Percentiles rank a stretch among this genome's conserved stretches.
Conservation (phyloP, 2,888 invertebrate genomes). For the Melinaea menophilus region DNA sequence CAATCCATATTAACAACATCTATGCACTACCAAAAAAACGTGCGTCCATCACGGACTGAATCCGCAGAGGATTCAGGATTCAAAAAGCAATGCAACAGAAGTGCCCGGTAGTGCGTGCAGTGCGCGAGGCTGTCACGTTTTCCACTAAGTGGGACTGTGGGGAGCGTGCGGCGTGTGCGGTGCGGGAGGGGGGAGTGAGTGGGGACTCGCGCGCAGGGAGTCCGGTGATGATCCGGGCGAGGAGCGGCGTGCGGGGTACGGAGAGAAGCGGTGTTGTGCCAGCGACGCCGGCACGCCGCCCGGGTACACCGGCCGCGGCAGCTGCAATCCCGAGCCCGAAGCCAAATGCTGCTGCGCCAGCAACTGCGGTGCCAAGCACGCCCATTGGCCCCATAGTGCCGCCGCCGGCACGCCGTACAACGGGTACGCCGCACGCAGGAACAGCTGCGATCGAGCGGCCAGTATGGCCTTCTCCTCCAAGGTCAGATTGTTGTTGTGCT, state of each 20-base stretch:
- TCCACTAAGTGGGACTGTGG: conserved; percentile 66
- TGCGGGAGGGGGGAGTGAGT: conserved; percentile 54
- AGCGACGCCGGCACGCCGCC: conserved; percentile 55
- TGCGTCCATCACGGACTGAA: not conserved
- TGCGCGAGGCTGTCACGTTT: conserved; percentile 10
- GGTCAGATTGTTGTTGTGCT: conserved; percentile 83
- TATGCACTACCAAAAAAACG: conserved; percentile 14
- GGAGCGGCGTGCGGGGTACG: conserved; percentile 73
- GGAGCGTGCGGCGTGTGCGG: conserved; percentile 63
- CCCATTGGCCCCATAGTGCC: conserved; percentile 85
- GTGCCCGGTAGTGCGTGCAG: conserved; percentile 20
- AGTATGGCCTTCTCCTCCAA: conserved; percentile 87
- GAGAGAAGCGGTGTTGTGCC: conserved; percentile 80
- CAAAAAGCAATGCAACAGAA: conserved; percentile 10
- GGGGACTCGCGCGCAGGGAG: conserved; percentile 74
- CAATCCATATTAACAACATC: conserved; percentile 19
- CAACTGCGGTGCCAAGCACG: conserved; percentile 81
- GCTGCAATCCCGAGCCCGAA: conserved; percentile 67
- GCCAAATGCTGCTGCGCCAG: conserved; percentile 83
- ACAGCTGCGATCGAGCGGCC: conserved; percentile 86
- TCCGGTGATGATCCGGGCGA: conserved; percentile 80
- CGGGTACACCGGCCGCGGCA: conserved; percentile 73
- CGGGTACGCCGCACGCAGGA: conserved; percentile 84
- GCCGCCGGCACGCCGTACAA: conserved; percentile 74
- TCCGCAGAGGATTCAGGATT: not conserved